Percentiles rank a stretch among this genome's conserved stretches.
Evolutionary conservation across 2,888 invertebrate genomes (phyloP).

Genomic region (Melangyna quadrimaculata): DNA sequence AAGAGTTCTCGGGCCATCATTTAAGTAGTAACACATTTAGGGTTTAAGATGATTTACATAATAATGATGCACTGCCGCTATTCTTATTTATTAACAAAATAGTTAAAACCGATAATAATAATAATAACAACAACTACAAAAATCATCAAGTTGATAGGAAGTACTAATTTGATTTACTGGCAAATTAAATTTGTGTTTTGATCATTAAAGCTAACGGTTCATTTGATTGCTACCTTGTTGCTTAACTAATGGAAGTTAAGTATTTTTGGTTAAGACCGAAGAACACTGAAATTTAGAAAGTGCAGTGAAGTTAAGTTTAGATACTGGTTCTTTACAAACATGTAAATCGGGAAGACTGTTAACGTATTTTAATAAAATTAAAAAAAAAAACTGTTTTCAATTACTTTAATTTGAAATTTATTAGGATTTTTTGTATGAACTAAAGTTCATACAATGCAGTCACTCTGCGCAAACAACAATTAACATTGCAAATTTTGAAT

Average conservation of each 20-base stretch:
- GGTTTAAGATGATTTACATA: neutral
- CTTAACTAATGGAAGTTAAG: neutral
- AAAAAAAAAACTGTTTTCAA: too few relatives aligned
- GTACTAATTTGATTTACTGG: slow-evolving; percentile 53
- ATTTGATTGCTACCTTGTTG: neutral
- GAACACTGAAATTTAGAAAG: neutral
- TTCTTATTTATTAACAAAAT: neutral
- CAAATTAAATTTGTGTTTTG: slow-evolving; percentile 46
- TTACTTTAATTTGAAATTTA: too few relatives aligned
- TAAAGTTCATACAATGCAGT: too few relatives aligned
- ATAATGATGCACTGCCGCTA: neutral
- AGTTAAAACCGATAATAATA: neutral
- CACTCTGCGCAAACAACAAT: too few relatives aligned
- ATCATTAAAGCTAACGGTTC: slow-evolving; percentile 44
- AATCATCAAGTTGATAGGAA: slow-evolving; percentile 47
- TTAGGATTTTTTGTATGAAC: too few relatives aligned
- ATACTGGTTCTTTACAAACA: too few relatives aligned
- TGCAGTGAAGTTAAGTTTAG: neutral
- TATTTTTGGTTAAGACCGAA: slow-evolving; percentile 10
- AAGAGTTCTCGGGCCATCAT: neutral
- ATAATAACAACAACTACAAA: neutral
- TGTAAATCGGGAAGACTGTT: too few relatives aligned
- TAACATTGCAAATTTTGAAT: too few relatives aligned
- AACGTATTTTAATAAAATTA: too few relatives aligned
- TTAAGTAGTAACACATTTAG: neutral